Evolutionary conservation across 2,888 invertebrate species (phyloP), one percentile per base, ranked within the genome.

Genomic region (Pseudococcus longispinus): DNA sequence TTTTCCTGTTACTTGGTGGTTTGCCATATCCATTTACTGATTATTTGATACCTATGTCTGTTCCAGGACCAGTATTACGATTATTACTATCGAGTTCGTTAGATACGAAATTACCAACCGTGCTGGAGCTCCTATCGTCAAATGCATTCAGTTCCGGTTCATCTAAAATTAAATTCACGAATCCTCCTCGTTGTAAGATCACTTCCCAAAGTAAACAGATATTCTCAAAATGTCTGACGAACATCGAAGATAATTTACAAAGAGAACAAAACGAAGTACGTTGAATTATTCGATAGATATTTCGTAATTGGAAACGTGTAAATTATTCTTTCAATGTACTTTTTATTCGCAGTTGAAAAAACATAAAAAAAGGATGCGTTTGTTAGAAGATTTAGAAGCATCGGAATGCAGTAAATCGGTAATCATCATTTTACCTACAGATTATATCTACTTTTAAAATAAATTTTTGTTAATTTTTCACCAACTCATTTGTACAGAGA

Each of bases 391-490:
- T 29, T 46, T 83, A n/a, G 84, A 87, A 65, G 37, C 83, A 11
- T 70, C 44, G n/a, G 87, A 87, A 44, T 83, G 37, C n/a, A 87
- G 87, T 32, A 87, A 83, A 84, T 44, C 83, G 87, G 87, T 87
- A 74, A 83, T 23, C 18, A 2, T 26, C n/a, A n/a, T 15, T 51
- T n/a, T 70, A 32, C 9, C 18, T 20, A 0, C 18, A 74, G 15
- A 29, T 37, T 37, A 37, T 13, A 26, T 13, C 13, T 9, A 42
- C 3, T 23, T 83, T 46, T 44, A 23, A 11, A 46, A 23, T 23
- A 46, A 37, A 44, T 23, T 83, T 29, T 29, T 29, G 15, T 70
- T 15, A 18, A 13, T 23, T 4, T 29, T 65, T 5, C 15, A 51
- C 5, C 51, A n/a, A 15, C 37, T n/a, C n/a, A 51, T 51, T 51